A percentile compares a stretch with the other conserved stretches of the same genome.
Evolutionary conservation across 2,888 invertebrate genomes (phyloP).

Genomic region (Orthosia incerta): DNA sequence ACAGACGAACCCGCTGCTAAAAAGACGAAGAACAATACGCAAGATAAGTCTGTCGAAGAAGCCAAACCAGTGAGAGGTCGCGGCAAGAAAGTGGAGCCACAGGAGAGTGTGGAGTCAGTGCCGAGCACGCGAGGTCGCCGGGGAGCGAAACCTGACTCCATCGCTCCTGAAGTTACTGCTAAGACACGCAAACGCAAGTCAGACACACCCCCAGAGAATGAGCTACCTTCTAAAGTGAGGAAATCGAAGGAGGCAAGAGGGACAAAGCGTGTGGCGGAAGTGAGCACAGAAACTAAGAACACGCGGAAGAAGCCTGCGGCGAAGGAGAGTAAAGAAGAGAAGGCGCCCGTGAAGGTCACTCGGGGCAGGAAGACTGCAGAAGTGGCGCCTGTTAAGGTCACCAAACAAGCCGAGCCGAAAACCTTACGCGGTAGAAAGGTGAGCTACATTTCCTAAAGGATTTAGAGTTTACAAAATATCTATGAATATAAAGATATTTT

Average conservation of each 20-base stretch:
- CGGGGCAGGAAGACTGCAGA: constrained; percentile 16
- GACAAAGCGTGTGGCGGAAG: constrained; percentile 13
- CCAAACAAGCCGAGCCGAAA: constrained; percentile 29
- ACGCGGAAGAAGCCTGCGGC: constrained; percentile 38
- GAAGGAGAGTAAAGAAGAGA: constrained; percentile 15
- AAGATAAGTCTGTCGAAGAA: constrained; percentile 46
- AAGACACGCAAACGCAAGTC: constrained; percentile 68
- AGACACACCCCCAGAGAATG: constrained; percentile 44
- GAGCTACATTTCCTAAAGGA: not conserved
- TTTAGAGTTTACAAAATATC: not conserved
- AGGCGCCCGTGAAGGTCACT: constrained; percentile 15
- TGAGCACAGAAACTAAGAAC: constrained; percentile 19
- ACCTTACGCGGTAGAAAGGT: constrained; percentile 66
- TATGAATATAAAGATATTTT: not conserved
- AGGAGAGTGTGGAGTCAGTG: constrained; percentile 57
- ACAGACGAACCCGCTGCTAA: constrained; percentile 35
- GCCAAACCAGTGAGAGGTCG: constrained; percentile 56
- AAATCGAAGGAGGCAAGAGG: constrained; percentile 42
- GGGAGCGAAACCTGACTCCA: constrained; percentile 19
- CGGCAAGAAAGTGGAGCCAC: constrained; percentile 61
- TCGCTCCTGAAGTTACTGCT: constrained; percentile 37
- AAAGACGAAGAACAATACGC: constrained; percentile 47
- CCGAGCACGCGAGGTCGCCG: constrained; percentile 54
- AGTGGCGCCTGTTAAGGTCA: constrained; percentile 6
- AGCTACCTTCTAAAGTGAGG: constrained; percentile 63